Base-by-base conservation (phyloP, 2,113 vertebrate genomes). In the Festucalex cinctus region DNA sequence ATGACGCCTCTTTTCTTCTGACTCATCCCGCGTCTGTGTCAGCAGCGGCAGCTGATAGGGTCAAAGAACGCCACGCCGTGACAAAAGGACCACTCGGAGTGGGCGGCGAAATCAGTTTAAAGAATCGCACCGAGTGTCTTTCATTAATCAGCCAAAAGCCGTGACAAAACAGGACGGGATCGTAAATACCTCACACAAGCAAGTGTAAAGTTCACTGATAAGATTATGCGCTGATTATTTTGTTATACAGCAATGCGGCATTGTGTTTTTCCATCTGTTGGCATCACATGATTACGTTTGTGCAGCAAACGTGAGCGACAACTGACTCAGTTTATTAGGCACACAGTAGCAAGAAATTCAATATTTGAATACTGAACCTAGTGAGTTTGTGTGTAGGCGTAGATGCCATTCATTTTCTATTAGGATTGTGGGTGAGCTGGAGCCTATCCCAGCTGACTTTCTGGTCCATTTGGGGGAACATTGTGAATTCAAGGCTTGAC, bases 181-280 rank as follows among this genome's bases (percentile, higher is more conserved):
- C 2, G 28, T 8, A 43, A 58, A 56, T 43, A n/a, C 26, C 16
- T 17, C 62, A 24, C 16, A 63, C 51, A 20, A 57, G 53, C 5
- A 32, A 54, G 63, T 70, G 69, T 64, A 71, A 71, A 75, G 81
- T 75, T 68, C 63, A 70, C 65, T 73, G 69, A 84, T 73, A 78
- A 82, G 63, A 74, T 68, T 9, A 44, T 13, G 41, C 9, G 10
- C 22, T 22, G 44, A 71, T 61, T 32, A 5, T 51, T 17, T 72
- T 63, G 43, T 12, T 44, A 36, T 68, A n/a, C 19, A 54, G 37
- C 14, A 35, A 19, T 7, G 6, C 7, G 28, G 9, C 9, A 9
- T 64, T 36, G 56, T 16, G 6, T 59, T 69, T 68, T 28, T 1
- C 16, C 36, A n/a, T 51, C 68, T 0, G 24, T 26, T 57, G 54